A percentile compares a stretch with the other conserved stretches of the same genome.
phyloP scores from a whole-genome alignment of 2,113 vertebrate species.

The Ptyas mucosa region DNA sequence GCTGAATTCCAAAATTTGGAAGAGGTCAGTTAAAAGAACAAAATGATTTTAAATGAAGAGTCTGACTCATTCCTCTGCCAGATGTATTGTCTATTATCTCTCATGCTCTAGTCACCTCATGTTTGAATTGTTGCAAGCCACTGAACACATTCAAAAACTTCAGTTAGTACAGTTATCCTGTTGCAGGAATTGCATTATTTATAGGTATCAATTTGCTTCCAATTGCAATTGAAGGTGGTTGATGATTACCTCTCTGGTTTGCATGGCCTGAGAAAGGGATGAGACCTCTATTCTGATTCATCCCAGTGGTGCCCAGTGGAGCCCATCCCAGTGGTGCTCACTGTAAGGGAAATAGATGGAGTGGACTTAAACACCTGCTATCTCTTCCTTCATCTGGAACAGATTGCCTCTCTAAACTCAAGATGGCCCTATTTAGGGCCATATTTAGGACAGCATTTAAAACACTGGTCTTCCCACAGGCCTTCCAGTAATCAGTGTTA shows the following conservation, averaged over 20 bases:
- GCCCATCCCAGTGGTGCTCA: background rate
- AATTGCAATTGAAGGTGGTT: background rate
- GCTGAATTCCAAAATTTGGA: conserved; percentile 74
- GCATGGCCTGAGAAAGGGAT: background rate
- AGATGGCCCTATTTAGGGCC: background rate
- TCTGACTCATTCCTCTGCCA: background rate
- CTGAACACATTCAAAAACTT: background rate
- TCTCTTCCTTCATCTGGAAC: background rate
- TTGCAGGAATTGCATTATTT: background rate
- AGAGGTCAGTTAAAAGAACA: conserved; percentile 63
- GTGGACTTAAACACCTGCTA: background rate
- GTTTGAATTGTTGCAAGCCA: background rate
- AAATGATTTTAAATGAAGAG: background rate
- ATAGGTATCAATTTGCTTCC: background rate
- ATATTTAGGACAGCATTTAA: background rate
- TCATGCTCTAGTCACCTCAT: background rate
- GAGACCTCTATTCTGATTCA: background rate
- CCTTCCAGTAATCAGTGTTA: background rate
- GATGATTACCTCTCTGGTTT: background rate
- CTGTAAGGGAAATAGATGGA: background rate
- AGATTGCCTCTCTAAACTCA: background rate
- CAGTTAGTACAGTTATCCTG: background rate
- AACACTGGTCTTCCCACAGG: background rate
- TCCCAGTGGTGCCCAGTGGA: no score
- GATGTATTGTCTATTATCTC: no score